A percentile compares a stretch with the other conserved stretches of the same genome.
Evolutionary conservation across 1,140 invertebrate species (phyloP).

Genomic region (Anastatus disparis): DNA sequence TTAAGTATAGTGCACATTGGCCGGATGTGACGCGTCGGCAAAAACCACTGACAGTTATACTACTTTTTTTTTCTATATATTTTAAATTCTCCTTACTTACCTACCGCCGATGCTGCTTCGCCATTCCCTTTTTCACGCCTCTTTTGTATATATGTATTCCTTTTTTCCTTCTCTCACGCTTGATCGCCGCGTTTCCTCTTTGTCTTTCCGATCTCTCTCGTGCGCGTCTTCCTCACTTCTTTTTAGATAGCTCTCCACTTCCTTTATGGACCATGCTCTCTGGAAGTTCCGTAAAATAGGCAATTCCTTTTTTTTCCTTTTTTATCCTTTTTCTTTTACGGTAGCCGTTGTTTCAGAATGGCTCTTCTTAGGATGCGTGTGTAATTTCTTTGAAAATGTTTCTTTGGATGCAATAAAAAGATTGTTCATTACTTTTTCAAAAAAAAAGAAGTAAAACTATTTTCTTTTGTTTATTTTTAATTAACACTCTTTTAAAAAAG

Average conservation of each 20-base stretch:
- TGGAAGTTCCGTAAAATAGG: slow-evolving; percentile 8
- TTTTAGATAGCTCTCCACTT: slow-evolving; percentile 24
- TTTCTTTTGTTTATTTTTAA: no score
- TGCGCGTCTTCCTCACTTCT: slow-evolving; percentile 21
- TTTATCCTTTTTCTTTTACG: no score
- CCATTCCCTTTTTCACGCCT: slow-evolving; percentile 37
- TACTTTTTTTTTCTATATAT: slow-evolving; percentile 45
- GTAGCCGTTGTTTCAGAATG: no score
- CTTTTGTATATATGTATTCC: slow-evolving; percentile 16
- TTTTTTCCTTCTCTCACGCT: slow-evolving; percentile 44
- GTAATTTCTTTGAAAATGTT: no score
- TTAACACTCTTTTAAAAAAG: no score
- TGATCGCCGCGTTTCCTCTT: slow-evolving; percentile 43
- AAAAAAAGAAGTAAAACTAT: no score
- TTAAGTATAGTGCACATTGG: slow-evolving; percentile 52
- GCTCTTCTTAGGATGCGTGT: no score
- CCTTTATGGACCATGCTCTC: slow-evolving; percentile 38
- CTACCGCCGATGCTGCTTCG: neutral
- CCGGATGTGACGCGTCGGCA: slow-evolving; percentile 60
- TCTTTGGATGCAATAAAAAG: no score
- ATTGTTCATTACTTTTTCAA: no score
- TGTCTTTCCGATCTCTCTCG: slow-evolving; percentile 30
- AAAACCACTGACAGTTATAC: slow-evolving; percentile 57
- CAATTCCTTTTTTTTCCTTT: slow-evolving; percentile 20
- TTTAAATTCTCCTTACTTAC: neutral